These are phyloP conservation scores for Eupithecia insigniata DNA, from an alignment of 2,888 invertebrate genomes.

Conservation along the genomic window DNA sequence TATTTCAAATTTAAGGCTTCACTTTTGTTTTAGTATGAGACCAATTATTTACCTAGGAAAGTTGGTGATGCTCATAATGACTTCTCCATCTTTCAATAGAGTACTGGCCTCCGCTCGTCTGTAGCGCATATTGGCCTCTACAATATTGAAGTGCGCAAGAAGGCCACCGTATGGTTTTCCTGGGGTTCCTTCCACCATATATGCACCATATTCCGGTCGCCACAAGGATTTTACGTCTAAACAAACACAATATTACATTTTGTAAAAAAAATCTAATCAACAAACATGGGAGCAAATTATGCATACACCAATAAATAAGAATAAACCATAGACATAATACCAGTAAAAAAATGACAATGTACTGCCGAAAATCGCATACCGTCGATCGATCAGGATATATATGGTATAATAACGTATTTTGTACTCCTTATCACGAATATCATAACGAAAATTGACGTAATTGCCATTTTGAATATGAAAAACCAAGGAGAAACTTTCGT, in stretches of 20 bases:
- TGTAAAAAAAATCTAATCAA: neutral
- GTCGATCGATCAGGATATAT: too few relatives aligned
- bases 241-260: neutral
- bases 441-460: too few relatives aligned
- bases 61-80: slow-evolving; percentile 94
- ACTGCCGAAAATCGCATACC: too few relatives aligned
- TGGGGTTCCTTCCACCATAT: slow-evolving; percentile 99
- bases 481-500: too few relatives aligned
- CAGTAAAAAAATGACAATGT: too few relatives aligned
- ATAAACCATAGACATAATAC: too few relatives aligned
- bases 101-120: slow-evolving; percentile 93
- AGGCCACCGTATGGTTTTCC: slow-evolving; percentile 97
- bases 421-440: too few relatives aligned
- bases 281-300: neutral
- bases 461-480: too few relatives aligned
- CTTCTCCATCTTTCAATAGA: slow-evolving; percentile 90
- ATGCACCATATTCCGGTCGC: slow-evolving; percentile 99
- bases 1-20: neutral
- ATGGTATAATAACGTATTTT: too few relatives aligned
- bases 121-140: slow-evolving; percentile 98
- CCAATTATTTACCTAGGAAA: slow-evolving; percentile 91
- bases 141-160: slow-evolving; percentile 98
- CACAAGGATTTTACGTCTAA: slow-evolving; percentile 93
- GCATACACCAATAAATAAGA: too few relatives aligned
- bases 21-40: neutral